Base-by-base conservation (phyloP, 2,888 invertebrate species). In the Oscheius sp. region DNA sequence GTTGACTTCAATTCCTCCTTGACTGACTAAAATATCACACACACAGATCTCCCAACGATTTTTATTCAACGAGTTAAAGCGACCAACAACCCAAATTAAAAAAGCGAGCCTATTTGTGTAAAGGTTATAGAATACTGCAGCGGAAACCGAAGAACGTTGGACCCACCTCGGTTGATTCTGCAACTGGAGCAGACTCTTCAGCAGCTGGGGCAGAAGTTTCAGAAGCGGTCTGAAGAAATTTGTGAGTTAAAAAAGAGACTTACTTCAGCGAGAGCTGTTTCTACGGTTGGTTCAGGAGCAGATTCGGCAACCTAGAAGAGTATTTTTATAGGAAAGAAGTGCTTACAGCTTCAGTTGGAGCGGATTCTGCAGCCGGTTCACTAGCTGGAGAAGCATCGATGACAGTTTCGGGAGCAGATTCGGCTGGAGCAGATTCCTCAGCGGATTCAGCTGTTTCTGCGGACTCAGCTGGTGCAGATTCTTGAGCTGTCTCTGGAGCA, bases 291-390 rank as follows among this genome's bases (percentile, higher is more conserved):
- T 44, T 61, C 61, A 26, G 61, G 61, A 26, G 62, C 62, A 22
- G 62, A 45, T 62, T 62, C 62, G 2, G 62, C 38, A 26, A 50
- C 62, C n/a, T n/a, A n/a, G n/a, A n/a, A n/a, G n/a, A n/a, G n/a
- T n/a, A n/a, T n/a, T n/a, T n/a, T n/a, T n/a, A 49, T 22, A 5
- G 20, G 62, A 17, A 20, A 49, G 6, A 32, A 49, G 33, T 32
- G 3, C 2, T 33, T 54, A n/a, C n/a, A n/a, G n/a, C 54, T 14
- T 38, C 59, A 20, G 59, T 44, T 20, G 59, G 59, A 24, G 59
- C 59, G 14, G 56, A 0, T 14, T 56, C 56, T 33, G 32, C 22
- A 28, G 33, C 17, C 9, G 12, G 38, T 9, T 26, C 49, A 4
- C n/a, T 41, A 41, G 41, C 14, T 6, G 41, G 20, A 41, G 3